phyloP scores from a whole-genome alignment of 1,140 invertebrate species.

The Hyposmocoma kahamanoa region DNA sequence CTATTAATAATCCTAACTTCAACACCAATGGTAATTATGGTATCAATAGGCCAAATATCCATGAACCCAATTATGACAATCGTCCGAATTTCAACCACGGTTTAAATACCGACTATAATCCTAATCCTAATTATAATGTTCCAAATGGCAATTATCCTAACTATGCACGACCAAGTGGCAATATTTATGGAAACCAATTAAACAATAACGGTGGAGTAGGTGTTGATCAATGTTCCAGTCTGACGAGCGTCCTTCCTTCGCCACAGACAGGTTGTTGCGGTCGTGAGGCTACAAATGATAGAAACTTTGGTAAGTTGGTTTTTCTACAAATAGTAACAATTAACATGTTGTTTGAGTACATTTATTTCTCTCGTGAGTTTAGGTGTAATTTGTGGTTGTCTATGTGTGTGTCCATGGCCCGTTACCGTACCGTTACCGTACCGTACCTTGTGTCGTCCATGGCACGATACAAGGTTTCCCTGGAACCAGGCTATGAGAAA shows the following conservation, averaged over 20 bases:
- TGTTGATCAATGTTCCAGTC: conserved; percentile 17
- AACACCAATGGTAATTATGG: too few species aligned
- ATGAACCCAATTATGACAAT: too few species aligned
- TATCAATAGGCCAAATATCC: too few species aligned
- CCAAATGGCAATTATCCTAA: background rate
- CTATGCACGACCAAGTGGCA: background rate
- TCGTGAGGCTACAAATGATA: conserved; percentile 35
- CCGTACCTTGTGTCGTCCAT: background rate
- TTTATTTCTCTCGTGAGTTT: too few species aligned
- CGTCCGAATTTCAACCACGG: background rate
- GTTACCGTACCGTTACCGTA: background rate
- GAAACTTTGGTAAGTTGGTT: conserved; percentile 27
- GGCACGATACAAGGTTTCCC: background rate
- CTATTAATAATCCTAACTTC: too few species aligned
- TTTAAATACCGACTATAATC: background rate
- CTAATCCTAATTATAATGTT: background rate
- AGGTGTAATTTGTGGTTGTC: too few species aligned
- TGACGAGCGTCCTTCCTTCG: conserved; percentile 32
- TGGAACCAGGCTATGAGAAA: background rate
- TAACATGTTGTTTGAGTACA: background rate
- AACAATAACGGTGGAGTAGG: background rate
- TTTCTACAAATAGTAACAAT: background rate
- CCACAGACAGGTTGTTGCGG: conserved; percentile 52
- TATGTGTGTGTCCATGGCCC: background rate
- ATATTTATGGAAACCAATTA: background rate